Evolutionary conservation across 2,888 invertebrate genomes (phyloP), one percentile per base, ranked within the genome.

Genomic region (Isotomurus palustris): DNA sequence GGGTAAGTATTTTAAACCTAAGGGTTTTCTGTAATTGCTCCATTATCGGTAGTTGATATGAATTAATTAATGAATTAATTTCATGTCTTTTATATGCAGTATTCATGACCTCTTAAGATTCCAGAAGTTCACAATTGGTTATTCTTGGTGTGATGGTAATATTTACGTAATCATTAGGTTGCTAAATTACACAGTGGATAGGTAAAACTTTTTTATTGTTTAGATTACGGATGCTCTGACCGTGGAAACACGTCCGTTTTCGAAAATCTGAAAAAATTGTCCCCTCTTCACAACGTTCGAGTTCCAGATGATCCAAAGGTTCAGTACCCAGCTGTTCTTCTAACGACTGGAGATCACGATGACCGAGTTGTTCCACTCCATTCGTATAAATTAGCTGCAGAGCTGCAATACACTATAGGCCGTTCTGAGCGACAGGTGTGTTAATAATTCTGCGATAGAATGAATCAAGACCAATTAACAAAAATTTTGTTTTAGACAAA

Each of bases 261-360:
- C 74, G 80, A 87, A 10, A 88, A 88, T 77, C 76, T 94, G 47
- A 78, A 84, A 60, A 87, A 87, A 73, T 90, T 90, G 77, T 97
- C 97, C 2, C 97, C 97, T 0, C 78, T 97, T 35, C 97, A 99
- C 78, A 97, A 95, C 76, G 84, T 96, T 10, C 78, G 78, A 60
- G 76, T 82, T 14, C 89, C 91, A 0, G 72, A 76, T 52, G 78
- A 64, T 17, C 68, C 69, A 27, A 67, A 66, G 45, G 53, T 60
- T 0, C 85, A 93, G 76, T 97, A 95, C 81, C 97, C 97, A 6
- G 86, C 95, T n/a, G 87, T 87, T 14, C 78, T 99, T 62, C 81
- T 97, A 58, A 78, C 92, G 69, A 95, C 96, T n/a, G 96, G 92
- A 21, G 96, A 97, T 80, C 97, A 99, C 77, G 97, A 97, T 79